phyloP scores from a whole-genome alignment of 2,797 vertebrate genomes.

The Alectoris magna region DNA sequence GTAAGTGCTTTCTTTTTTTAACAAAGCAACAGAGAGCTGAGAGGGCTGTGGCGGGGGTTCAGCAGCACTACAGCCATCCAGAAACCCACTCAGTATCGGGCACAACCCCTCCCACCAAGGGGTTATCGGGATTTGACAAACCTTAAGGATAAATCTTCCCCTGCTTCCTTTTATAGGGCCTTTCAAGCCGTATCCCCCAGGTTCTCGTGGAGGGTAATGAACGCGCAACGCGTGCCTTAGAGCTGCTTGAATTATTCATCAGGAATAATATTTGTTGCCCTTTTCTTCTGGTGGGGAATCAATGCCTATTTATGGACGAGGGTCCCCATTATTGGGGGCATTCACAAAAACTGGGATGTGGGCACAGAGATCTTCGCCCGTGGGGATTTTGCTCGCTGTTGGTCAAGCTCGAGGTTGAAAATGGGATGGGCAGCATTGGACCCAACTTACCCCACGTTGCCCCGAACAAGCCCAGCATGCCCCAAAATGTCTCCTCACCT shows the following conservation, averaged over 20 bases:
- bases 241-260: constrained; percentile 70
- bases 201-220: constrained; percentile 67
- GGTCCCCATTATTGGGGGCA: background rate
- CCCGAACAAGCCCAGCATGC: rapidly evolving
- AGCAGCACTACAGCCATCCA: background rate
- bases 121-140: background rate
- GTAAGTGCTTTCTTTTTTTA: constrained; percentile 63
- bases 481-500: background rate
- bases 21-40: constrained; percentile 9
- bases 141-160: constrained; percentile 59
- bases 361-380: background rate
- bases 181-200: constrained; percentile 64
- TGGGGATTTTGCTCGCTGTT: rapidly evolving
- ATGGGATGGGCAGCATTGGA: background rate
- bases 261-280: constrained; percentile 67
- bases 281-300: constrained; percentile 41
- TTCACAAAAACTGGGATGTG: background rate
- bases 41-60: background rate
- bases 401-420: background rate
- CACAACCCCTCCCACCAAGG: background rate
- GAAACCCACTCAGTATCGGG: rapidly evolving
- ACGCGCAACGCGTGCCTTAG: background rate
- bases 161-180: constrained; percentile 24
- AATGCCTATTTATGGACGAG: constrained; percentile 45
- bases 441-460: background rate